Conservation (phyloP, 2,888 invertebrate species). For the Alsophila aescularia region DNA sequence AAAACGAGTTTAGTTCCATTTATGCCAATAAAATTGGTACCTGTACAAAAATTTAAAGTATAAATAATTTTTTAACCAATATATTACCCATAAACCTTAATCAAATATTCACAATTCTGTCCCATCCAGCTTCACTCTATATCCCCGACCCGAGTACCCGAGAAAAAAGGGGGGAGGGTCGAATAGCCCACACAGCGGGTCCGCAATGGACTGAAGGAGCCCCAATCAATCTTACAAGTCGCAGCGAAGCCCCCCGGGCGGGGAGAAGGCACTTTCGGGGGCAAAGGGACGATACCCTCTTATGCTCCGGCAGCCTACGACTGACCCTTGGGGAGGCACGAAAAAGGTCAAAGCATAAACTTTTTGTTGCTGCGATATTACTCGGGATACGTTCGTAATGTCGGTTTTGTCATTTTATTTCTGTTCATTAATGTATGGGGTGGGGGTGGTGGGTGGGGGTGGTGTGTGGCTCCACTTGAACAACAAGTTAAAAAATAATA, state of each 20-base stretch:
- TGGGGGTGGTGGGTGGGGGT: slow-evolving; percentile 14
- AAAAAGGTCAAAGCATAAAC: slow-evolving; percentile 73
- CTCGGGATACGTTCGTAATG: slow-evolving; percentile 35
- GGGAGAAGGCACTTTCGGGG: slow-evolving; percentile 60
- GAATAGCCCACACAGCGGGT: slow-evolving; percentile 77
- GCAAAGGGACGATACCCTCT: slow-evolving; percentile 80
- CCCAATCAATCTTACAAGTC: slow-evolving; percentile 86
- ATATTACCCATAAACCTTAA: background rate
- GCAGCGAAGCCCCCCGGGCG: slow-evolving; percentile 55
- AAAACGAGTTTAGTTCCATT: too few relatives aligned
- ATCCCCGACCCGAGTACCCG: slow-evolving; percentile 61
- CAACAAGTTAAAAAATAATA: too few relatives aligned
- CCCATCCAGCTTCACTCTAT: slow-evolving; percentile 63
- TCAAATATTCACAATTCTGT: slow-evolving; percentile 6
- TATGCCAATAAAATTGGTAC: too few relatives aligned
- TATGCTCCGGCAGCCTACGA: slow-evolving; percentile 63
- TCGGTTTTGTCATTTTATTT: slow-evolving; percentile 39
- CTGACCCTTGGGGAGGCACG: slow-evolving; percentile 76
- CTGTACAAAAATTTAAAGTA: too few relatives aligned
- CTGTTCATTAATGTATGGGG: slow-evolving; percentile 38
- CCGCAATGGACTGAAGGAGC: slow-evolving; percentile 84
- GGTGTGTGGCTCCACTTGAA: too few relatives aligned
- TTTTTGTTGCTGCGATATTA: slow-evolving; percentile 66
- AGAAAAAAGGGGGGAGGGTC: slow-evolving; percentile 80
- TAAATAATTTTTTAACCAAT: background rate